Evolutionary conservation across 2,797 vertebrate species (phyloP).

Genomic region (Oreonectes daqikongensis): DNA sequence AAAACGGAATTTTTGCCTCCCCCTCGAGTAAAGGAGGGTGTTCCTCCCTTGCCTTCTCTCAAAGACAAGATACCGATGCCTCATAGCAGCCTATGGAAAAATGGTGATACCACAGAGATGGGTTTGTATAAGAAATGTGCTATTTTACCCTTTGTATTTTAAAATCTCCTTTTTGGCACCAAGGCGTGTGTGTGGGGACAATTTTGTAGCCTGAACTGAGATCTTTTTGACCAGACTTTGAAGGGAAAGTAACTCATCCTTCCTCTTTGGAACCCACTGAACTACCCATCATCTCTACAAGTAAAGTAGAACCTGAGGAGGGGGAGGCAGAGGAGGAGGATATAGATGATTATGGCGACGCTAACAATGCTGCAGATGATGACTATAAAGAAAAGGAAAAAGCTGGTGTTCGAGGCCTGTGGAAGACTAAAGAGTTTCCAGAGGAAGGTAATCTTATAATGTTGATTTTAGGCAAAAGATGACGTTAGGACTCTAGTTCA

Average conservation of each 20-base stretch:
- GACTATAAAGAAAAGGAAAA: background rate
- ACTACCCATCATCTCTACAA: background rate
- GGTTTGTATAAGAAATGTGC: constrained; percentile 19
- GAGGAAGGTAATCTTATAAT: background rate
- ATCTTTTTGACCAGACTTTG: background rate
- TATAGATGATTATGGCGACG: background rate
- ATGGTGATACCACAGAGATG: background rate
- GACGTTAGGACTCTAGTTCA: no score
- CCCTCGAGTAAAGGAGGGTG: constrained; percentile 33
- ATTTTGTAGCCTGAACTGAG: background rate
- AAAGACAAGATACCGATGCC: constrained; percentile 30
- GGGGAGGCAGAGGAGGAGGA: background rate
- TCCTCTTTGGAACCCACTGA: background rate
- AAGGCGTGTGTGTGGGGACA: no score
- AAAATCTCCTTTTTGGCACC: background rate
- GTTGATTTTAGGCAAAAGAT: no score
- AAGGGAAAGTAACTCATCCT: background rate
- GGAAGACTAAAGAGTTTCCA: background rate
- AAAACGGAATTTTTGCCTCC: constrained; percentile 16
- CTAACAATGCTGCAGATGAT: background rate
- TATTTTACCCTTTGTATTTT: background rate
- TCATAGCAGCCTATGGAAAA: constrained; percentile 24
- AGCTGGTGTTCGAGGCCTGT: background rate
- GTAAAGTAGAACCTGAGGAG: background rate
- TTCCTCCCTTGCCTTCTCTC: background rate